Evolutionary conservation across 2,797 vertebrate species (phyloP).

Genomic region (Phoebastria nigripes): DNA sequence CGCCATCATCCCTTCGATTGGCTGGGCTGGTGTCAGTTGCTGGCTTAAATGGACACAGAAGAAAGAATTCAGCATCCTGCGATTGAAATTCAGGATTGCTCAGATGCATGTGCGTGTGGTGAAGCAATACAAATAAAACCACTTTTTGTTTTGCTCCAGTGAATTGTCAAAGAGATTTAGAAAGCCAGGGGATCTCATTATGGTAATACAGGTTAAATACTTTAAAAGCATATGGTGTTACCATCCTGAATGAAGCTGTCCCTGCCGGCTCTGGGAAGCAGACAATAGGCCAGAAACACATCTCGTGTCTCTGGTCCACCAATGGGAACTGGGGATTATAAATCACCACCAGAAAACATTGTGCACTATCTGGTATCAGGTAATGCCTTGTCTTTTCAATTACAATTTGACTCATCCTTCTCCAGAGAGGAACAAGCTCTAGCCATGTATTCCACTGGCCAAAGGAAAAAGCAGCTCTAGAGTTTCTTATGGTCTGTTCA

Average conservation of each 20-base stretch:
- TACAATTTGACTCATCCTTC: constrained; percentile 4
- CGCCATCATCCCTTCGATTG: background rate
- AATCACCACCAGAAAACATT: constrained; percentile 3
- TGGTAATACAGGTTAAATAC: constrained; percentile 61
- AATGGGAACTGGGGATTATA: background rate
- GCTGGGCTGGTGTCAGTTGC: background rate
- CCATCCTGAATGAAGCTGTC: constrained; percentile 43
- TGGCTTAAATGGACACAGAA: constrained; percentile 36
- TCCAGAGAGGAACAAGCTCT: background rate
- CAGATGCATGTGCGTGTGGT: background rate
- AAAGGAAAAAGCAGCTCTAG: background rate
- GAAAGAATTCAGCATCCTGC: constrained; percentile 1
- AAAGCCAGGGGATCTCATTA: constrained; percentile 51
- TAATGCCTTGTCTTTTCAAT: constrained; percentile 13
- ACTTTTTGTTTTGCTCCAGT: constrained; percentile 54
- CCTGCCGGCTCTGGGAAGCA: constrained; percentile 3
- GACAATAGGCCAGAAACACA: constrained; percentile 40
- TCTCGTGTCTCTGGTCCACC: constrained; percentile 1
- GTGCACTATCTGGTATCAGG: background rate
- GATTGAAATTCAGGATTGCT: constrained; percentile 20
- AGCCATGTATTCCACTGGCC: background rate
- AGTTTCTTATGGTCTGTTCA: background rate
- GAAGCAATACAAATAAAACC: constrained; percentile 32
- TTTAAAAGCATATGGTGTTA: constrained; percentile 48
- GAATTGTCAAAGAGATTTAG: constrained; percentile 48